Evolutionary conservation across 2,888 invertebrate species (phyloP).

Genomic region (Platynereis dumerilii): DNA sequence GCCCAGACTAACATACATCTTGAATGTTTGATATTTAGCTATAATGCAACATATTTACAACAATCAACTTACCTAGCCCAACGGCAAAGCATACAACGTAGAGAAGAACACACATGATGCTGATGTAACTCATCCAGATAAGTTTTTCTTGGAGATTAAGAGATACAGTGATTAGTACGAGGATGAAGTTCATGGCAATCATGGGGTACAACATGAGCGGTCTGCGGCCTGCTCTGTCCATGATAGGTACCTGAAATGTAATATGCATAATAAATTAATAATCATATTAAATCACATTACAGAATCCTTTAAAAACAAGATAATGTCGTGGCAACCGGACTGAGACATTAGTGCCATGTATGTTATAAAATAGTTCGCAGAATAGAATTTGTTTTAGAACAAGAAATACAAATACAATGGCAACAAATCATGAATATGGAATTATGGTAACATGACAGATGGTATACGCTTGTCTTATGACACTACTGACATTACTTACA

Average conservation of each 20-base stretch:
- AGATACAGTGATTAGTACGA: conserved; percentile 71
- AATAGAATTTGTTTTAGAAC: neutral
- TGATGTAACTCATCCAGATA: conserved; percentile 48
- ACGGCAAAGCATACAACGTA: conserved; percentile 89
- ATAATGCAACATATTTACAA: no score
- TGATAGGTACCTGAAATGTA: conserved; percentile 75
- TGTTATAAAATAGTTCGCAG: neutral
- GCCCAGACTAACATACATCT: no score
- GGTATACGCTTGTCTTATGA: no score
- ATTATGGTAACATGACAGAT: no score
- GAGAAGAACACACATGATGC: conserved; percentile 76
- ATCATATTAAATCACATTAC: neutral
- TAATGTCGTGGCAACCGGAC: no score
- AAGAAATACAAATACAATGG: no score
- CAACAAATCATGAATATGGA: no score
- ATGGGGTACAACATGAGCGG: conserved; percentile 86
- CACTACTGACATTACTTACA: conserved; percentile 35
- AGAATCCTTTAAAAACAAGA: neutral
- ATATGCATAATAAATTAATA: neutral
- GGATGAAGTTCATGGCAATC: conserved; percentile 75
- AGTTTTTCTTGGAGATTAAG: conserved; percentile 48
- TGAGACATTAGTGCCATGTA: neutral
- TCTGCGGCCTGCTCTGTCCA: conserved; percentile 94
- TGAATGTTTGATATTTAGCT: no score
- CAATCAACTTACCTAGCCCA: conserved; percentile 76